Base-by-base conservation (phyloP, 2,888 invertebrate species). In the Lasioglossum malachurum region DNA sequence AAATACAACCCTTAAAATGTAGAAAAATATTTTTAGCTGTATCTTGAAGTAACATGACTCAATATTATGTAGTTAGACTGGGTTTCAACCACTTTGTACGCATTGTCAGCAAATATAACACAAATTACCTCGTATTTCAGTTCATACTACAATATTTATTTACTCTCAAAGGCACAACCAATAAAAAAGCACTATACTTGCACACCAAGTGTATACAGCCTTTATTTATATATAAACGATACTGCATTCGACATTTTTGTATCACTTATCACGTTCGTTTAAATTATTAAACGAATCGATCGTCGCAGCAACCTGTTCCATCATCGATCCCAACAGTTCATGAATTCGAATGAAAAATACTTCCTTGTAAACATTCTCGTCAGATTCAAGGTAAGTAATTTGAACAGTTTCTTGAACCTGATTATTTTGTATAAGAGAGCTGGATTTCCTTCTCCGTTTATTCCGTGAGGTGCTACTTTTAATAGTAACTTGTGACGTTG, bases 281-380 rank as follows among this genome's bases (percentile, higher is more conserved):
- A 93, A 79, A 84, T 88, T 90, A 35, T 93, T 86, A 14, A 90
- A 79, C 2, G 91, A 92, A 49, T 94, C 93, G 4, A 94, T 86
- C 64, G 85, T 83, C 0, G 87, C 89, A 57, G 91, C 91, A 27
- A 91, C 85, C 38, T 82, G 83, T 19, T 82, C 86, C 14, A 94
- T 78, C 0, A 91, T 90, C 2, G 91, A 84, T 0, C 64, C 75
- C 0, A 94, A 78, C 10, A 90, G 77, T 64, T 88, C 82, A 57
- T 92, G 88, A 71, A 93, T 89, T 5, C 91, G 92, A 5, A 91
- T 80, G 31, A 88, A 92, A 49, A 94, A 91, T 14, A 91, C 74
- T 80, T 94, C 91, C 19, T 46, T 84, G n/a, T 92, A 93, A 2
- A 87, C 71, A 5, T 31, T 23, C n/a, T 82, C 53, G 14, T 90